Evolutionary conservation across 2,113 vertebrate genomes (phyloP).

Genomic region (Anser brachyrhynchus): DNA sequence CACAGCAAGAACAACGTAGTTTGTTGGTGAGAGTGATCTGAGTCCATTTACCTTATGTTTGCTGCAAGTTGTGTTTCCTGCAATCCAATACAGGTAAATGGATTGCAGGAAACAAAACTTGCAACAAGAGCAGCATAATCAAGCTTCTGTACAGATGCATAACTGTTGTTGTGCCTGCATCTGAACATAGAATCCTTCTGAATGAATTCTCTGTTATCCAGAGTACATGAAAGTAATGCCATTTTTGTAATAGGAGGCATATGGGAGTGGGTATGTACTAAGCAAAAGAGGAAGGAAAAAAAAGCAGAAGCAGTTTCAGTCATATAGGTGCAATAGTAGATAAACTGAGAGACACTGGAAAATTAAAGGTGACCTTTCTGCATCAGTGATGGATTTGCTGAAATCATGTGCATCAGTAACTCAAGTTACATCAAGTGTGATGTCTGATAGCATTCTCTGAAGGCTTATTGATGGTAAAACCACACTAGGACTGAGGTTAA

Average conservation of each 20-base stretch:
- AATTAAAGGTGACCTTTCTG: conserved; percentile 43
- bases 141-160: not conserved
- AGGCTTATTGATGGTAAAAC: not conserved
- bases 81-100: not conserved
- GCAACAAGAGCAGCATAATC: not conserved
- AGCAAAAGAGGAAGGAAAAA: not conserved
- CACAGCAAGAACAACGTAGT: not conserved
- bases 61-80: not conserved
- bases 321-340: not conserved
- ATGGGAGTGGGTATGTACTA: not conserved
- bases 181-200: not conserved
- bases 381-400: not conserved
- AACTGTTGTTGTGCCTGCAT: not conserved
- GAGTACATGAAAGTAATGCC: not conserved
- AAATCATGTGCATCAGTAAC: not conserved
- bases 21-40: not conserved
- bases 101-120: no score
- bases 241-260: not conserved
- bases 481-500: not conserved
- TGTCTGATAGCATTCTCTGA: not conserved
- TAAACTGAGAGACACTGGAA: not conserved
- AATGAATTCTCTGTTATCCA: not conserved
- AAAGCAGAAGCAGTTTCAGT: not conserved
- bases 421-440: not conserved
- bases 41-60: not conserved